phyloP scores from a whole-genome alignment of 1,140 invertebrate species.

The Sipha flava region DNA sequence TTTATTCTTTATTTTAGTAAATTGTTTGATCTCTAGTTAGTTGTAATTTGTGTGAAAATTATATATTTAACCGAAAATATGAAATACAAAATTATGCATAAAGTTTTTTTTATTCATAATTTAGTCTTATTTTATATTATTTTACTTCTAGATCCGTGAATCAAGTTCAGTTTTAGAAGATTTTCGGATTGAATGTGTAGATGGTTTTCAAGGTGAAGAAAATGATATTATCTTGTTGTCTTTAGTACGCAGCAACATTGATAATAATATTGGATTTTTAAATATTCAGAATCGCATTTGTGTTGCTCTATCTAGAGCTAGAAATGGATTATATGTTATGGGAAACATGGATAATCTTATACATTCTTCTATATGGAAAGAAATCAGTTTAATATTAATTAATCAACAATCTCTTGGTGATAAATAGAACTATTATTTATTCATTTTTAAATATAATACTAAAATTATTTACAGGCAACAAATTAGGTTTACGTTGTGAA shows the following conservation, averaged over 20 bases:
- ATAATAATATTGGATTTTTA: slow-evolving; percentile 66
- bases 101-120: no score
- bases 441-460: background rate
- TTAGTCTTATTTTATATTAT: background rate
- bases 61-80: no score
- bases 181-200: slow-evolving; percentile 46
- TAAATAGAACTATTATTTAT: background rate
- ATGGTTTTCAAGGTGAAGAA: slow-evolving; percentile 82
- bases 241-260: slow-evolving; percentile 63
- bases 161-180: background rate
- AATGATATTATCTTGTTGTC: slow-evolving; percentile 74
- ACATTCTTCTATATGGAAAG: slow-evolving; percentile 30
- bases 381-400: slow-evolving; percentile 12
- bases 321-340: slow-evolving; percentile 57
- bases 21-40: no score
- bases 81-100: no score
- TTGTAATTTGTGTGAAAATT: no score
- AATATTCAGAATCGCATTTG: slow-evolving; percentile 58
- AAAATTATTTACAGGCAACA: background rate
- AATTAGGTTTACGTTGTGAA: background rate
- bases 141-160: background rate
- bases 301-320: slow-evolving; percentile 73
- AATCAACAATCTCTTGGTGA: background rate
- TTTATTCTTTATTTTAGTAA: no score
- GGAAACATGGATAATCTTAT: slow-evolving; percentile 44